Conservation (phyloP, 2,113 vertebrate species). For the Thalassoma bifasciatum region DNA sequence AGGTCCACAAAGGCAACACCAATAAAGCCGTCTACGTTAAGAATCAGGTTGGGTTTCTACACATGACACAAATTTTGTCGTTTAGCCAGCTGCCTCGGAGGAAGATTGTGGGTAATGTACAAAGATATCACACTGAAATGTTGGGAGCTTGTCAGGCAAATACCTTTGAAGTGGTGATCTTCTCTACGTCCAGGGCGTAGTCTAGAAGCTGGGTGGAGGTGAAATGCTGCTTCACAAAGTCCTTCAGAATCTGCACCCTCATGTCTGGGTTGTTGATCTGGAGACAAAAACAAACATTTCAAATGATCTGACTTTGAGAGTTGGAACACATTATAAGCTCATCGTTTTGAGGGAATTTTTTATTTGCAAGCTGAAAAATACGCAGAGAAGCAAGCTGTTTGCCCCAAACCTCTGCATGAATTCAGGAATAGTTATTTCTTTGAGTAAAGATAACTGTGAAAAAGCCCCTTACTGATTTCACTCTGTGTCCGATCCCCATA, state of each 20-base stretch:
- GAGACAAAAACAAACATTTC: slow-evolving; percentile 22
- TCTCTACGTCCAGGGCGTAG: slow-evolving; percentile 95
- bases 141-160: neutral
- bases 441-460: neutral
- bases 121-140: no score
- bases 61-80: slow-evolving; percentile 1
- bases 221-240: slow-evolving; percentile 94
- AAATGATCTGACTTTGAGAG: neutral
- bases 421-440: neutral
- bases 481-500: slow-evolving; percentile 97
- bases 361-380: neutral
- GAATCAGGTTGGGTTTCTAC: slow-evolving; percentile 98
- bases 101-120: no score
- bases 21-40: slow-evolving; percentile 96
- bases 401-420: neutral
- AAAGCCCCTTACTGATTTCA: slow-evolving; percentile 90
- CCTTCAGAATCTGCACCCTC: slow-evolving; percentile 97
- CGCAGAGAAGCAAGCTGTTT: neutral
- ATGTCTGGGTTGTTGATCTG: slow-evolving; percentile 99
- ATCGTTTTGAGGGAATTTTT: neutral
- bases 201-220: slow-evolving; percentile 91
- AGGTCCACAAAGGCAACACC: slow-evolving; percentile 95
- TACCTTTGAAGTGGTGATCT: slow-evolving; percentile 98
- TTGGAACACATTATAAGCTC: neutral
- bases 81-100: neutral